Conservation (phyloP, 1,140 invertebrate species). For the Metaphire vulgaris region DNA sequence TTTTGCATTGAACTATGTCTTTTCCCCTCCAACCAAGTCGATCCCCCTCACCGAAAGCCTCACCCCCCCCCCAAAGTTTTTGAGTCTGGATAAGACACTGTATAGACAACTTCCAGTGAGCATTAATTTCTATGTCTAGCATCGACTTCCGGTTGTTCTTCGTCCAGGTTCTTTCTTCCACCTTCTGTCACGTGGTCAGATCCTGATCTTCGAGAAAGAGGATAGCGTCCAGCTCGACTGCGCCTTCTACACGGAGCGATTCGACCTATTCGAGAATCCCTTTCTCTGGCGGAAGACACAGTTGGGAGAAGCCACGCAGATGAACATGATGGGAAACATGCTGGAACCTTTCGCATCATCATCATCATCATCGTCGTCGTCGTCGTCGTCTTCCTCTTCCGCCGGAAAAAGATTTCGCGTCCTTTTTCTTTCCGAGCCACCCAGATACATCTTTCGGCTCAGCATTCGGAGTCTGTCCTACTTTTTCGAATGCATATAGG, state of each 20-base stretch:
- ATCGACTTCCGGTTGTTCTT: too few species aligned
- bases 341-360: slow-evolving; percentile 15
- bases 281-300: slow-evolving; percentile 13
- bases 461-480: background rate
- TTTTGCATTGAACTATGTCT: too few species aligned
- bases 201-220: background rate
- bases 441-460: background rate
- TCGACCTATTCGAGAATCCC: slow-evolving; percentile 19
- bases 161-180: background rate
- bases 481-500: too few species aligned
- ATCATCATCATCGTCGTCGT: too few species aligned
- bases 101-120: too few species aligned
- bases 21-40: too few species aligned
- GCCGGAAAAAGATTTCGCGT: too few species aligned
- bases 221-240: background rate
- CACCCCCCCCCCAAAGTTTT: too few species aligned
- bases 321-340: slow-evolving; percentile 18
- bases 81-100: too few species aligned
- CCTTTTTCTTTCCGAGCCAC: background rate
- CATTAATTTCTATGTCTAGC: too few species aligned
- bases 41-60: too few species aligned
- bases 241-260: slow-evolving; percentile 4
- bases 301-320: background rate
- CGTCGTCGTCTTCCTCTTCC: background rate
- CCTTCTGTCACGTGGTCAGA: background rate